Evolutionary conservation across 2,797 vertebrate species (phyloP).

Genomic region (Loriculus beryllinus): DNA sequence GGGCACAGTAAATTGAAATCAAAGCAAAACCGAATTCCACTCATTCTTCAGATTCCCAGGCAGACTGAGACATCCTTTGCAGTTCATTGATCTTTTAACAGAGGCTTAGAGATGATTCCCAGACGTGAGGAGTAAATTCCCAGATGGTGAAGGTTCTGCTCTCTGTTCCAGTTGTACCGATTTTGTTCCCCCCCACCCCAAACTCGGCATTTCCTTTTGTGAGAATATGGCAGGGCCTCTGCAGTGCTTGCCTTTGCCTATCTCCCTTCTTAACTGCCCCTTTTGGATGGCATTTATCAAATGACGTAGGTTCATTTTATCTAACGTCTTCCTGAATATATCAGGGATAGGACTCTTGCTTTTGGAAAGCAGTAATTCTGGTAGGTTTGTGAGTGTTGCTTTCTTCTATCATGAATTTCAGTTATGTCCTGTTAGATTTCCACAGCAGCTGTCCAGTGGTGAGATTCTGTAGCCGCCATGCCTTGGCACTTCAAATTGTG

Average conservation of each 20-base stretch:
- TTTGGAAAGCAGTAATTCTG: background rate
- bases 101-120: constrained; percentile 1
- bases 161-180: background rate
- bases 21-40: constrained; percentile 48
- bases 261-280: background rate
- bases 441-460: background rate
- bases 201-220: background rate
- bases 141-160: constrained; percentile 15
- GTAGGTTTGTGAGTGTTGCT: background rate
- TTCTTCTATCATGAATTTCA: constrained; percentile 11
- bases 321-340: background rate
- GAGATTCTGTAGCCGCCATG: background rate
- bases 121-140: constrained; percentile 1
- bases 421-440: background rate
- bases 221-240: background rate
- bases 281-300: background rate
- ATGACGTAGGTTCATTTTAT: background rate
- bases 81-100: constrained; percentile 38
- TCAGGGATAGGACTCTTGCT: background rate
- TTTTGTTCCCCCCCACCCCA: background rate
- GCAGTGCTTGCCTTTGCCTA: background rate
- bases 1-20: constrained; percentile 34
- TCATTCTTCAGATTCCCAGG: constrained; percentile 51
- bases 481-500: background rate
- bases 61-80: constrained; percentile 43